A percentile compares a stretch with the other conserved stretches of the same genome.
These are phyloP conservation scores for Aplochiton taeniatus DNA, from an alignment of 2,797 vertebrate species.

Conservation along the genomic window DNA sequence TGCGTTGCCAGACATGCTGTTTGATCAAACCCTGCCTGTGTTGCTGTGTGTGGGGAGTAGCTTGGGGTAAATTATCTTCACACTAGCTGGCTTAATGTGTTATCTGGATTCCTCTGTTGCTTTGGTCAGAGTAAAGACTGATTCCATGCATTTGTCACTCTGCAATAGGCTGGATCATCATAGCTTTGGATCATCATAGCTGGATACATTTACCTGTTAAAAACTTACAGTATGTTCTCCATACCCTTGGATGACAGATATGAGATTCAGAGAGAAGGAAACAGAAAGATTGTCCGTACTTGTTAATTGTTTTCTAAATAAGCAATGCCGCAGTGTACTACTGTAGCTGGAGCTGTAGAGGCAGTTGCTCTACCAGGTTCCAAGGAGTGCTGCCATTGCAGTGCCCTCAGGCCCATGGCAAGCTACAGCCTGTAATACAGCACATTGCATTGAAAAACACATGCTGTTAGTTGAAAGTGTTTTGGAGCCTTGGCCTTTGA, in stretches of 20 bases:
- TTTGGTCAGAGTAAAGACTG: conserved; percentile 13
- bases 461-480: conserved; percentile 18
- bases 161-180: conserved; percentile 16
- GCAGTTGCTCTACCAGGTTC: conserved; percentile 2
- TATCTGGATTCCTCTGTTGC: conserved; percentile 18
- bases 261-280: background rate
- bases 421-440: conserved; percentile 22
- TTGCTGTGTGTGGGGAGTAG: conserved; percentile 15
- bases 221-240: too few species aligned
- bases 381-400: conserved; percentile 9
- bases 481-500: conserved; percentile 20
- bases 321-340: too few species aligned
- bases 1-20: conserved; percentile 1
- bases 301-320: background rate
- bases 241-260: too few species aligned
- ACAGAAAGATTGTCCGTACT: too few species aligned
- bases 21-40: conserved; percentile 15
- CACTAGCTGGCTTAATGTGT: conserved; percentile 1
- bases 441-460: conserved; percentile 27
- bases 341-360: background rate
- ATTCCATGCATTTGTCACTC: conserved; percentile 25
- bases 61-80: conserved; percentile 36
- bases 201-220: background rate
- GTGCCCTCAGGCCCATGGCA: conserved; percentile 16
- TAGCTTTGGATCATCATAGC: background rate